Evolutionary conservation across 2,113 vertebrate genomes (phyloP), one percentile per base, ranked within the genome.

Genomic region (Poeciliopsis occidentalis): DNA sequence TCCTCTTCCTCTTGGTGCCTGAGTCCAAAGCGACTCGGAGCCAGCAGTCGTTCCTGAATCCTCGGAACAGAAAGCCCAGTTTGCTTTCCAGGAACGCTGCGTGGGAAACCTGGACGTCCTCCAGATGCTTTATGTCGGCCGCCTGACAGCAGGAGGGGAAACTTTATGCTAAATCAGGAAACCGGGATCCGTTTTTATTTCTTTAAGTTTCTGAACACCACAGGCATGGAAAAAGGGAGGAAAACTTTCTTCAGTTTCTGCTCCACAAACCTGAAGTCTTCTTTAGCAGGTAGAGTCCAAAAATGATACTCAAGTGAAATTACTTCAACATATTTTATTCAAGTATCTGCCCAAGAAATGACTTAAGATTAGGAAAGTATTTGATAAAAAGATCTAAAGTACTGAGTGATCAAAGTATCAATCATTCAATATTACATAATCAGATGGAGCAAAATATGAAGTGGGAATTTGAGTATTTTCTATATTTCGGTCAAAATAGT

Each of bases 41-140:
- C 51, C 51, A 57, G 22, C 51, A 3, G 51, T 24, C 51, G 19
- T 2, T 57, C 51, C 24, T 10, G 51, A 57, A n/a, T 57, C 51
- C 51, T n/a, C 51, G 22, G 51, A 22, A 47, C 17, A 47, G 44
- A 47, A 13, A 73, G 37, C 41, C 64, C 0, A 3, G 13, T 60
- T 19, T 75, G 66, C 73, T 75, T 60, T 61, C 64, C 54, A 75
- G 34, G 73, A 75, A 61, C 64, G 26, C 64, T 26, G 64, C 19
- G 27, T 61, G 64, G 29, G 37, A 61, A 44, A 32, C 26, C 60
- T 69, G 74, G 74, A 76, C 26, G 41, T 63, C 27, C 27, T 69
- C 74, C 39, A 68, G n/a, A 63, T 47, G 74, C 62, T 51, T 76
- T n/a, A 10, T 37, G 37, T 64, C 63, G n/a, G 63, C 31, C 12